Evolutionary conservation across 2,797 vertebrate species (phyloP), one percentile per base, ranked within the genome.

Genomic region (Gastrophryne carolinensis): DNA sequence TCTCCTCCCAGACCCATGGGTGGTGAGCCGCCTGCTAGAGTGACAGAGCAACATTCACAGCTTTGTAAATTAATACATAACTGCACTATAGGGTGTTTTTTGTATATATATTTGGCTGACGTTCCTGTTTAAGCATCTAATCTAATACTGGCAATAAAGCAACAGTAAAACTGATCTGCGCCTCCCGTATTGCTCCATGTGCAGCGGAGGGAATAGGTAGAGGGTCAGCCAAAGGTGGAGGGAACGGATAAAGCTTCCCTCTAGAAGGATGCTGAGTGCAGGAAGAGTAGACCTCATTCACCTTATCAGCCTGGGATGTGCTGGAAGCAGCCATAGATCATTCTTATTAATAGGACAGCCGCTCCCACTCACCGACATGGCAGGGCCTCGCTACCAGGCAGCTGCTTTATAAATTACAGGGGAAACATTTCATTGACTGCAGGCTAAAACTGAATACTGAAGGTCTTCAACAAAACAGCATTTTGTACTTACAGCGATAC

Each of bases 141-240:
- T 15, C 19, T 50, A 19, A 19, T 30, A 17, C 30, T 27, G 37
- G 9, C 39, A 64, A n/a, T n/a, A 64, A 5, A 39, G 41, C 15
- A 15, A 29, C 24, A 15, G n/a, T 47, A 29, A 47, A 64, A 64
- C 7, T 39, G 26, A 44, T 19, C 23, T 58, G 61, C 15, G n/a
- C 24, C 47, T 24, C 26, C 5, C 35, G 56, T 9, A 19, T 10
- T 39, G 49, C 11, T 35, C 37, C 10, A 34, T 34, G 11, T 24
- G 4, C n/a, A 41, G 8, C 9, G 24, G 35, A 21, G 24, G 52
- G 35, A 47, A 37, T 15, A 11, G 21, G 11, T 23, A 49, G 47
- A 32, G 41, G 39, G 41, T 72, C 68, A 61, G 27, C 37, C 68
- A 71, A 54, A 71, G 54, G 54, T 60, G 47, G 37, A 15, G 37